A percentile compares a stretch with the other conserved stretches of the same genome.
Evolutionary conservation across 2,888 invertebrate genomes (phyloP).

Genomic region (Cotesia congregata): DNA sequence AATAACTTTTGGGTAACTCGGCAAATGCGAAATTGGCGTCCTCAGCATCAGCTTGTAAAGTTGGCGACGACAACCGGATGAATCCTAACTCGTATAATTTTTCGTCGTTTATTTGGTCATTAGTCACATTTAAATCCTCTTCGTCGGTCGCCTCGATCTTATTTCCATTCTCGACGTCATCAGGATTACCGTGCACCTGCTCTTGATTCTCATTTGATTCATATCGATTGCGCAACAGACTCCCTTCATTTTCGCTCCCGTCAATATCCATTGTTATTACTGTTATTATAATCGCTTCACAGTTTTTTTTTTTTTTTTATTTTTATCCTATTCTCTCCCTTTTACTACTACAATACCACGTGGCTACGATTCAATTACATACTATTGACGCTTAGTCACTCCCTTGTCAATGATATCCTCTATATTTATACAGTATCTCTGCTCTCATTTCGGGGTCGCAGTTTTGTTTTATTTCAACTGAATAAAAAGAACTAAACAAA

Average conservation of each 20-base stretch:
- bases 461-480: not conserved
- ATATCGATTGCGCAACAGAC: slow-evolving; percentile 16
- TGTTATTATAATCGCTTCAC: not conserved
- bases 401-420: slow-evolving; percentile 8
- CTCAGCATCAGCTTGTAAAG: slow-evolving; percentile 56
- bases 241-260: not conserved
- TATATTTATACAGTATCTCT: not conserved
- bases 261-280: slow-evolving; percentile 20
- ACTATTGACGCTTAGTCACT: slow-evolving; percentile 9
- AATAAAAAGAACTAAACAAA: slow-evolving; percentile 3
- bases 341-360: not conserved
- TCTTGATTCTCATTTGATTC: slow-evolving; percentile 29
- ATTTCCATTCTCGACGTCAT: not conserved
- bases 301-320: not conserved
- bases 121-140: slow-evolving; percentile 15
- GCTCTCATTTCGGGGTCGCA: not conserved
- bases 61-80: slow-evolving; percentile 78
- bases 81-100: slow-evolving; percentile 73
- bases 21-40: slow-evolving; percentile 70
- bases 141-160: not conserved
- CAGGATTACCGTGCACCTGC: slow-evolving; percentile 22
- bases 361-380: not conserved
- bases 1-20: slow-evolving; percentile 78
- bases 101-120: slow-evolving; percentile 72
- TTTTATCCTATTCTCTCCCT: too few species aligned